phyloP scores from a whole-genome alignment of 2,113 vertebrate species.

The Dromas ardeola region DNA sequence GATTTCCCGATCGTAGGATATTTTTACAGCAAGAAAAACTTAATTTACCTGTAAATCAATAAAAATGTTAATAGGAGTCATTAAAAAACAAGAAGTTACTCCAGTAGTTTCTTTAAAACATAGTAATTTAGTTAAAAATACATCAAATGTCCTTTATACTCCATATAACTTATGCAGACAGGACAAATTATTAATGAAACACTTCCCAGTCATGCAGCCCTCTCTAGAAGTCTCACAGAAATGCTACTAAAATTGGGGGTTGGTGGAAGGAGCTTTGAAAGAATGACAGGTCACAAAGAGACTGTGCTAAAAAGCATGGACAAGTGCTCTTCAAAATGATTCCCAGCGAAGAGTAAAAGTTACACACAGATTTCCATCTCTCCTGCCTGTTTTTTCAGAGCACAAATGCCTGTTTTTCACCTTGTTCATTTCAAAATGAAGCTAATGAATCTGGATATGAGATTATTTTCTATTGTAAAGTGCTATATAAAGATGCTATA shows the following conservation, averaged over 20 bases:
- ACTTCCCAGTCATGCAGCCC: accelerated
- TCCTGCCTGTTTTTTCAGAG: neutral
- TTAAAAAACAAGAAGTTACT: neutral
- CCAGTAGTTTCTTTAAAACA: neutral
- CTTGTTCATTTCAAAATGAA: neutral
- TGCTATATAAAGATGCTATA: neutral
- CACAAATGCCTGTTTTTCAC: neutral
- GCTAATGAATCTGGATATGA: neutral
- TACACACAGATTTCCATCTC: neutral
- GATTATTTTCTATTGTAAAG: neutral
- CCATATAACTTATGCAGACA: neutral
- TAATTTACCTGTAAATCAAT: neutral
- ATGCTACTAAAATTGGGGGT: neutral
- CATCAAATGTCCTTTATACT: no score
- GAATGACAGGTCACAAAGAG: neutral
- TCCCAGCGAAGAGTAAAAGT: neutral
- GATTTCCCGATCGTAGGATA: neutral
- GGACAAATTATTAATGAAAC: neutral
- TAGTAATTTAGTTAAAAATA: neutral
- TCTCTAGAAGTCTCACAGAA: neutral
- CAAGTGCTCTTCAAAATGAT: neutral
- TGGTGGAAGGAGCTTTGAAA: neutral
- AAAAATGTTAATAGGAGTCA: neutral
- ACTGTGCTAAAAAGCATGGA: neutral
- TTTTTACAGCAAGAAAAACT: constrained; percentile 9